phyloP scores from a whole-genome alignment of 1,140 invertebrate genomes.

The Radopholus similis region DNA sequence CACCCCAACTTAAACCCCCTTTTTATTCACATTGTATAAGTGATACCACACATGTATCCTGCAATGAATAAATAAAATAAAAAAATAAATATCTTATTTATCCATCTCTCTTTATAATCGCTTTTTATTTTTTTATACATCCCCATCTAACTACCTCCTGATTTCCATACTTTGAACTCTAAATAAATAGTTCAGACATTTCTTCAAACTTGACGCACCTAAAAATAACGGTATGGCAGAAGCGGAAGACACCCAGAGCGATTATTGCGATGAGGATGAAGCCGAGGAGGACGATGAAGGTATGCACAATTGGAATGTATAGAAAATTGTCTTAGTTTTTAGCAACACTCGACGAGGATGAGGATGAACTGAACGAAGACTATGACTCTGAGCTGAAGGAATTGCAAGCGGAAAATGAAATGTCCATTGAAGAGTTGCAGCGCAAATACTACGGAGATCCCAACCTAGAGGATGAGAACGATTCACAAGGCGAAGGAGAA shows the following conservation, averaged over 20 bases:
- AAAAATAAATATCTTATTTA: neutral
- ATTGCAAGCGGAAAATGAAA: slow-evolving; percentile 10
- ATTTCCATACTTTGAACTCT: neutral
- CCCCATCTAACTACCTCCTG: no score
- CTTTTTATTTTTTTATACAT: neutral
- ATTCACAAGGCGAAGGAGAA: neutral
- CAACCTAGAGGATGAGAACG: neutral
- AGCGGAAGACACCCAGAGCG: neutral
- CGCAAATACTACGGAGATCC: slow-evolving; percentile 11
- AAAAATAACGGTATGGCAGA: neutral
- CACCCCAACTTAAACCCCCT: no score
- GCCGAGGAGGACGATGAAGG: slow-evolving; percentile 19
- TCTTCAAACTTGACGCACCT: neutral
- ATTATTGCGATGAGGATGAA: slow-evolving; percentile 15
- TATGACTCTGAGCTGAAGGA: slow-evolving; percentile 11
- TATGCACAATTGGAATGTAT: neutral
- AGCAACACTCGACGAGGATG: slow-evolving; percentile 23
- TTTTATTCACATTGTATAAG: no score
- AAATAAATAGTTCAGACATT: neutral
- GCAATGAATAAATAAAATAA: no score
- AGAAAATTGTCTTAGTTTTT: slow-evolving; percentile 2
- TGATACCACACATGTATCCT: no score
- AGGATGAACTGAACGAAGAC: slow-evolving; percentile 18
- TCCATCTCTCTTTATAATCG: neutral
- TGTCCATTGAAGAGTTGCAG: slow-evolving; percentile 1